A percentile compares a stretch with the other conserved stretches of the same genome.
These are phyloP conservation scores for Rhabdomys pumilio DNA, from an alignment of 2,797 vertebrate species.

Conservation along the genomic window DNA sequence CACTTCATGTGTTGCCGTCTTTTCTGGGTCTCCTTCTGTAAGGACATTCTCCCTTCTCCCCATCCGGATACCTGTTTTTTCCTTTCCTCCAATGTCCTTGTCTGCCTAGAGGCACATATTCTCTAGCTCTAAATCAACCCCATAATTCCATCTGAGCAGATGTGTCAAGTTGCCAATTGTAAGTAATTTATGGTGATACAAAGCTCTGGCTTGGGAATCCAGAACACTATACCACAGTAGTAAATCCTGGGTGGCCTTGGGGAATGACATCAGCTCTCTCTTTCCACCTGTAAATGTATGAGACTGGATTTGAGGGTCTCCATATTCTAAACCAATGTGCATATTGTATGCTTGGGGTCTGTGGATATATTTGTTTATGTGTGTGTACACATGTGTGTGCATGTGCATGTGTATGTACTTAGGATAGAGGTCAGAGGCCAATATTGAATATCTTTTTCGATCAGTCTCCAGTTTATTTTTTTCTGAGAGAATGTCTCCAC, in stretches of 20 bases:
- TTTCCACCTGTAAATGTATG: background rate
- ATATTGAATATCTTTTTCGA: background rate
- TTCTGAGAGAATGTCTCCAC: background rate
- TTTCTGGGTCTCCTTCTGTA: background rate
- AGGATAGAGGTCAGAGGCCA: background rate
- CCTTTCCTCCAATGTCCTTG: background rate
- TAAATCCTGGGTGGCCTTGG: constrained; percentile 24
- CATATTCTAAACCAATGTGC: background rate
- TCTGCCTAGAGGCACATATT: background rate
- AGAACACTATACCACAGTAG: constrained; percentile 15
- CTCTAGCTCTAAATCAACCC: constrained; percentile 20
- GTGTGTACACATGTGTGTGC: background rate
- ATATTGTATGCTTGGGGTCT: background rate
- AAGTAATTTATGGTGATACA: constrained; percentile 37
- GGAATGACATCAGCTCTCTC: background rate
- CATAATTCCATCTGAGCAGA: background rate
- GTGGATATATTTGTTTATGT: background rate
- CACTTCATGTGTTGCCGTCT: background rate
- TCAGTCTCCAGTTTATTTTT: background rate
- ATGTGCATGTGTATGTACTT: background rate
- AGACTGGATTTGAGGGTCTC: constrained; percentile 16
- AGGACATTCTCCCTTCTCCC: background rate
- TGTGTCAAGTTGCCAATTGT: background rate
- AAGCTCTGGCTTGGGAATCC: constrained; percentile 36
- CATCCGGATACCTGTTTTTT: background rate